Conservation (phyloP, 2,797 vertebrate genomes). For the Echiichthys vipera region DNA sequence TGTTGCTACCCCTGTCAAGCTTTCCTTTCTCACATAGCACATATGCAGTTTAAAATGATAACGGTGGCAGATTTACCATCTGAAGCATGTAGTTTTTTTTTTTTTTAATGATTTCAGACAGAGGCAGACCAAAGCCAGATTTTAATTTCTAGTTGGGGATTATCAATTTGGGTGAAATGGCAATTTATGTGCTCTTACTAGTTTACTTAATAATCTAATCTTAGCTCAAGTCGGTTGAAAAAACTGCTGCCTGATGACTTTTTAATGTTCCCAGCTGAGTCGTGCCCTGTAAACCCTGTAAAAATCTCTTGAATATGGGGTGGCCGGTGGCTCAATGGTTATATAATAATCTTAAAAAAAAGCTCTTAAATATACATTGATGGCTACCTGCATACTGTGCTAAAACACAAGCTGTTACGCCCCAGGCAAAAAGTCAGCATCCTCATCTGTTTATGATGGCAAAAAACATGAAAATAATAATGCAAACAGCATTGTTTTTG, state of each 20-base stretch:
- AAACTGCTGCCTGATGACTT: neutral
- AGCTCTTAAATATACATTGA: neutral
- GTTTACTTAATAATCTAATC: neutral
- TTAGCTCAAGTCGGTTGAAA: neutral
- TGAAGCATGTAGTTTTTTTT: too few species aligned
- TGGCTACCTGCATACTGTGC: neutral
- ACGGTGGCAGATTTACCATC: neutral
- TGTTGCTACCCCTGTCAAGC: neutral
- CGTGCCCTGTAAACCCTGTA: neutral
- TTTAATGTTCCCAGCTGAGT: neutral
- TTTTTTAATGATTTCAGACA: conserved; percentile 5
- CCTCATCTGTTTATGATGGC: neutral
- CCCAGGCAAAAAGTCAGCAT: neutral
- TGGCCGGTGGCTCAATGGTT: too few species aligned
- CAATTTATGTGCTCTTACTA: neutral
- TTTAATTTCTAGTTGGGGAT: neutral
- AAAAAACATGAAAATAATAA: neutral
- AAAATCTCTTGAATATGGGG: too few species aligned
- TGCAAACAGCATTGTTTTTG: neutral
- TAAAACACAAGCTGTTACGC: neutral
- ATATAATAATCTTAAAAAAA: too few species aligned
- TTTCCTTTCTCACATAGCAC: too few species aligned
- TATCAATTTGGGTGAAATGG: neutral
- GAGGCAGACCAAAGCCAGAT: neutral
- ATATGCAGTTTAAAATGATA: neutral